phyloP scores from a whole-genome alignment of 2,888 invertebrate species.

The Drosophila ezoana region DNA sequence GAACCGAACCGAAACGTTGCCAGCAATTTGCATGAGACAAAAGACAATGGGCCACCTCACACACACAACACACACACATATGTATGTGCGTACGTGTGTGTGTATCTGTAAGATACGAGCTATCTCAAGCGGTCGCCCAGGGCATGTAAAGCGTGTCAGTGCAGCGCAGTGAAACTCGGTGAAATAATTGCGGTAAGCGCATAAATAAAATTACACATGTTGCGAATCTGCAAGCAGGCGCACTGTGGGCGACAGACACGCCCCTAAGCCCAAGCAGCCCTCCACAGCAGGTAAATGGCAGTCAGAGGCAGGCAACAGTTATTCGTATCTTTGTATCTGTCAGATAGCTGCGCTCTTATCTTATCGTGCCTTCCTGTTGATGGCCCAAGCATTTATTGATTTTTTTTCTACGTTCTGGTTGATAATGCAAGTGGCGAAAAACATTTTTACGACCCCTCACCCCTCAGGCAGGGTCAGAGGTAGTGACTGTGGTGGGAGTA shows the following conservation, averaged over 20 bases:
- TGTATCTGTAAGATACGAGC: conserved; percentile 58
- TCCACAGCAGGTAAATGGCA: conserved; percentile 16
- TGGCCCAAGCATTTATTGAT: conserved; percentile 51
- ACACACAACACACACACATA: conserved; percentile 23
- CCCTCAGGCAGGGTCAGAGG: background rate
- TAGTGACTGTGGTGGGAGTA: conserved; percentile 6
- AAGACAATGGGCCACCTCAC: conserved; percentile 56
- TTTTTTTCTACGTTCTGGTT: conserved; percentile 27
- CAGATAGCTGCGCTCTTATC: conserved; percentile 44
- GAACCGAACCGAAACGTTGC: conserved; percentile 36
- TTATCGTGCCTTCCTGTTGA: conserved; percentile 46
- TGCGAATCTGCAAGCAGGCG: conserved; percentile 57
- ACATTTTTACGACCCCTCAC: conserved; percentile 43
- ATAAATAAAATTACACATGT: conserved; percentile 61
- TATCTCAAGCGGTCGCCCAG: conserved; percentile 50
- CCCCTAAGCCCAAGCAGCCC: conserved; percentile 3
- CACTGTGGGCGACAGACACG: background rate
- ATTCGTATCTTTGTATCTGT: conserved; percentile 39
- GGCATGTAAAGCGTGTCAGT: conserved; percentile 79
- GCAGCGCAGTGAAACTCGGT: conserved; percentile 77
- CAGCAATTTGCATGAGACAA: conserved; percentile 66
- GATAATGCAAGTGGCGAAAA: conserved; percentile 42
- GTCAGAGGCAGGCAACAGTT: conserved; percentile 31
- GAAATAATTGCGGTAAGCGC: conserved; percentile 76
- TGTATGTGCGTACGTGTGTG: background rate